Evolutionary conservation across 2,797 vertebrate species (phyloP), one percentile per base, ranked within the genome.

Genomic region (Perodicticus potto): DNA sequence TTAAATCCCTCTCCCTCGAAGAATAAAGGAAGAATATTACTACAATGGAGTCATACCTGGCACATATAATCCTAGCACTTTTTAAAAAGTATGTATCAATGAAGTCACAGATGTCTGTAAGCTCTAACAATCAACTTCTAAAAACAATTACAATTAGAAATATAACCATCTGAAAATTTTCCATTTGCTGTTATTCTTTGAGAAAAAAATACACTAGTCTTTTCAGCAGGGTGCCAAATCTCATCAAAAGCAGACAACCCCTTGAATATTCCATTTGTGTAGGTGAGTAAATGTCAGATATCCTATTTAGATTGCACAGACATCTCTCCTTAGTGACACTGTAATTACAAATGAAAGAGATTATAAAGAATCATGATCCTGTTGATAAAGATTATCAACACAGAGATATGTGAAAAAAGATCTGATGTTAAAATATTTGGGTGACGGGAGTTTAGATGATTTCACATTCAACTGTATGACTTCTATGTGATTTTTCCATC

Each of bases 101-200:
- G 29, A 17, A 78, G 25, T 85, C 78, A 80, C 55, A 59, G 37
- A 57, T 57, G 19, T 53, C 34, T 49, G 45, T 63, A 76, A 69
- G 34, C 34, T 59, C n/a, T 37, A 70, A 16, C 5, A 69, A 19
- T 8, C 17, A 72, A 86, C 69, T 70, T 80, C 91, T 74, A 76
- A 94, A 89, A 87, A 29, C 37, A 84, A 77, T 84, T n/a, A 37
- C 5, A 78, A n/a, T 80, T 88, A 88, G 73, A 97, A 96, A 73
- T 43, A 76, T 0, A 0, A 37, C 59, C 78, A 53, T 65, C 57
- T 23, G 61, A 72, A 91, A n/a, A 16, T 29, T 57, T 73, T 8
- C 86, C 69, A 22, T 0, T 0, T 20, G 76, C 13, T 81, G 23
- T 87, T 87, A 94, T 61, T 70, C 49, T 89, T 91, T 69, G 49